Evolutionary conservation across 2,888 invertebrate genomes (phyloP), one percentile per base, ranked within the genome.

Genomic region (Eubasilissa splendida): DNA sequence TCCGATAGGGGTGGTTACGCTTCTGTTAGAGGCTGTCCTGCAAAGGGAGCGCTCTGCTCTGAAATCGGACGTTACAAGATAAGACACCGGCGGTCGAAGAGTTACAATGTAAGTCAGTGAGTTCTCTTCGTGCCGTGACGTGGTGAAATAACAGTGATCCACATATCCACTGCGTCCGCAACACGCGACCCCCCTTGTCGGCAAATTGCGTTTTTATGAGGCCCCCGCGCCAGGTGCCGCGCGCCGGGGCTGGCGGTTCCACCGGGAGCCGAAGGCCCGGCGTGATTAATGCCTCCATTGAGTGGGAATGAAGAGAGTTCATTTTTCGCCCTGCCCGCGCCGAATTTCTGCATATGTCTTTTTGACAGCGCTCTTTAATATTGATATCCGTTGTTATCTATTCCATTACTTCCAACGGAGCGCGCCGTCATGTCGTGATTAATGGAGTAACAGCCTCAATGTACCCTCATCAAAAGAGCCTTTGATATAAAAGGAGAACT

Each of bases 191-290:
- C 33, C 33, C 22, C 42, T 63, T 63, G 33, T 53, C 65, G 80
- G 80, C 74, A 81, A 77, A 77, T 65, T 76, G 66, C 53, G 77
- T 73, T 77, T 76, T 80, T 75, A 79, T 66, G 68, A 81, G 73
- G 78, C 77, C 80, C 76, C 70, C 63, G 77, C 77, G 78, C 74
- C 82, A 79, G 70, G 77, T 77, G 56, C 66, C n/a, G 42, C 56
- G 63, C 66, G 14, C 58, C 33, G 66, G 66, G 66, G 66, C 42
- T 42, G 50, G 66, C 50, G 33, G 70, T 53, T 70, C 70, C 53
- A 22, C 3, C 31, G 58, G n/a, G 4, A 76, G 11, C 70, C 58
- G 54, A 56, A n/a, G 50, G 68, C 33, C 42, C 50, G 59, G 12
- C 68, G 66, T 76, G 75, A 80, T 80, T 76, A 68, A 77, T 80